Conservation (phyloP, 2,113 vertebrate genomes). For the Acanthisitta chloris region DNA sequence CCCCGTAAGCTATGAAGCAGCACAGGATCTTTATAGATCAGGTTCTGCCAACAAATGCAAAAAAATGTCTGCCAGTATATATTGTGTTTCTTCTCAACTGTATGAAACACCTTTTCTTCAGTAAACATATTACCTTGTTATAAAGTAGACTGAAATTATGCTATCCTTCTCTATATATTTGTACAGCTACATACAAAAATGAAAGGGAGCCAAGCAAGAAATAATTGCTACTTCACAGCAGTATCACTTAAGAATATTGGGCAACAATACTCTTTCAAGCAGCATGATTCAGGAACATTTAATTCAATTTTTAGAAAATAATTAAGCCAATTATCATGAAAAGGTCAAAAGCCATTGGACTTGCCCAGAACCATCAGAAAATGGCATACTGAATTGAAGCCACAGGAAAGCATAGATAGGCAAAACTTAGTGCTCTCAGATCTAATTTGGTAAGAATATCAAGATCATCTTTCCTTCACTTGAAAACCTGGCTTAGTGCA, state of each 20-base stretch:
- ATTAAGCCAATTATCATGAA: neutral
- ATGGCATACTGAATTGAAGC: conserved; percentile 10
- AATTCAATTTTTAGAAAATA: too few relatives aligned
- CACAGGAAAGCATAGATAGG: neutral
- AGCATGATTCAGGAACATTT: neutral
- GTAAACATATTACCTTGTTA: neutral
- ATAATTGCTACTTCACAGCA: neutral
- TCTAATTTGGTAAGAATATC: neutral
- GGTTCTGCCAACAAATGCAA: neutral
- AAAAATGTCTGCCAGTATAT: neutral
- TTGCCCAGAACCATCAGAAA: conserved; percentile 5
- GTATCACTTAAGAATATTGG: neutral
- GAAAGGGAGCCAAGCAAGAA: neutral
- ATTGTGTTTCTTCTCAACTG: neutral
- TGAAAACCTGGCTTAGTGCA: neutral
- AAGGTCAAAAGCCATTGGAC: conserved; percentile 29
- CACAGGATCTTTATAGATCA: neutral
- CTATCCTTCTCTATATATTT: neutral
- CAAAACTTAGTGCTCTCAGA: neutral
- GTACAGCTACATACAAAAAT: neutral
- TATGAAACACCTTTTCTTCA: neutral
- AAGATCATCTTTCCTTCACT: neutral
- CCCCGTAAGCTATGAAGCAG: neutral
- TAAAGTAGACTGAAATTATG: neutral
- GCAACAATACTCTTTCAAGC: neutral